Base-by-base conservation (phyloP, 2,797 vertebrate species). In the Rachycentron canadum region DNA sequence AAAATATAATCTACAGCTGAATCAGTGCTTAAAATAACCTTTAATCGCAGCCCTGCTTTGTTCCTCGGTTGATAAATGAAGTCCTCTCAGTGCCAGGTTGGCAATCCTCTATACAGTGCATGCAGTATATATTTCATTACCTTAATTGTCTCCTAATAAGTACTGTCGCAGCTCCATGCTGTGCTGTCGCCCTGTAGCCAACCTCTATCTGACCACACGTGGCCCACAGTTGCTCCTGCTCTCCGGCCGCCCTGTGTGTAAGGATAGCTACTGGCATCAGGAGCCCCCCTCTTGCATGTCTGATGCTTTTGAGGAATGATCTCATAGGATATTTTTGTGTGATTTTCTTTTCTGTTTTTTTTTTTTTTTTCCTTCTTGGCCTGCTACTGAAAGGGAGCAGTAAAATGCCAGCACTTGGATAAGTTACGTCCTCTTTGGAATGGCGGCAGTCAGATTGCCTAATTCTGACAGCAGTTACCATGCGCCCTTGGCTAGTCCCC, bases 381-480 rank as follows among this genome's bases (percentile, higher is more conserved):
- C 73, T 41, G 65, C 73, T 72, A 65, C 86, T 76, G 78, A 82
- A 52, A 78, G 59, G 68, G 78, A 87, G 88, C 90, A 78, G 71
- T 80, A 88, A 90, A 89, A 86, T 82, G 85, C 84, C 87, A 83
- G 75, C 72, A 62, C 88, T 88, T 83, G 85, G 84, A 91, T 93
- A 86, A 78, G 84, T 92, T 90, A 84, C 81, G 75, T 88, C 87
- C 83, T 66, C 76, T 79, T 92, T 88, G 91, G 92, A 86, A 68
- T 84, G 89, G 87, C 78, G 88, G 78, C 89, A 87, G 87, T 87
- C 90, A 72, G 82, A 88, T 89, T 88, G 85, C 89, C 88, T 92
- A 91, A 94, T 92, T 94, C 87, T 91, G 93, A 93, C 89, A 79
- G 78, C 91, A 89, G 92, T 94, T 93, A 86, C 92, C 82, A 92